Conservation (phyloP, 2,797 vertebrate species). For the Aeoliscus strigatus region DNA sequence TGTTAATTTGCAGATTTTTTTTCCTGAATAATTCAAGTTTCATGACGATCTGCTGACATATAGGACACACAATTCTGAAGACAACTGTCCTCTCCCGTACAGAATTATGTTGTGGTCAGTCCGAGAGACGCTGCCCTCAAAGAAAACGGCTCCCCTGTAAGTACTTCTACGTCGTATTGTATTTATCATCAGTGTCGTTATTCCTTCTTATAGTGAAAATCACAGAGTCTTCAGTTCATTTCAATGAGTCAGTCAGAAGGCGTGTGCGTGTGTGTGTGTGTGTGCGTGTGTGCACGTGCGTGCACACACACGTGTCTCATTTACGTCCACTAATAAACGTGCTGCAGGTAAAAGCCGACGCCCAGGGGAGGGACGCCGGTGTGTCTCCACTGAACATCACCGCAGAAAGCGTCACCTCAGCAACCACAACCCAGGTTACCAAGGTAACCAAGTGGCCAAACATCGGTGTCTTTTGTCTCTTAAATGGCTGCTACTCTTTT, state of each 20-base stretch:
- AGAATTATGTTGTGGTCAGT: slow-evolving; percentile 56
- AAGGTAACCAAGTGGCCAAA: slow-evolving; percentile 77
- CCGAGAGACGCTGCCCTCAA: slow-evolving; percentile 51
- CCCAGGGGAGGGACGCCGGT: slow-evolving; percentile 59
- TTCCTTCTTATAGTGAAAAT: no score
- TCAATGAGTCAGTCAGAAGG: no score
- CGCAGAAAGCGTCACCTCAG: slow-evolving; percentile 90
- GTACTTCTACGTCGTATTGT: slow-evolving; percentile 34
- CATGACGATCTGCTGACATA: no score
- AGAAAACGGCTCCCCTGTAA: slow-evolving; percentile 78
- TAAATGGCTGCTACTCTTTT: no score
- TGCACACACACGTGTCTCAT: neutral
- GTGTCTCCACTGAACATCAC: slow-evolving; percentile 73
- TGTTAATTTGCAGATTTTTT: no score
- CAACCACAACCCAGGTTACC: slow-evolving; percentile 95
- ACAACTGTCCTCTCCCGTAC: slow-evolving; percentile 12
- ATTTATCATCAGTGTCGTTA: slow-evolving; percentile 7
- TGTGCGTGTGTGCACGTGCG: slow-evolving; percentile 8
- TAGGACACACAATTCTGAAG: neutral
- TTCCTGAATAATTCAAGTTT: no score
- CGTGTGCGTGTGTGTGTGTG: slow-evolving; percentile 3
- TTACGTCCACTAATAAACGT: slow-evolving; percentile 12
- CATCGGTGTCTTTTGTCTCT: no score
- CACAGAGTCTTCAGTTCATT: no score
- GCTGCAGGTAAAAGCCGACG: slow-evolving; percentile 62